A percentile compares a stretch with the other conserved stretches of the same genome.
These are phyloP conservation scores for Pao palembangensis DNA, from an alignment of 2,113 vertebrate species.

Conservation along the genomic window DNA sequence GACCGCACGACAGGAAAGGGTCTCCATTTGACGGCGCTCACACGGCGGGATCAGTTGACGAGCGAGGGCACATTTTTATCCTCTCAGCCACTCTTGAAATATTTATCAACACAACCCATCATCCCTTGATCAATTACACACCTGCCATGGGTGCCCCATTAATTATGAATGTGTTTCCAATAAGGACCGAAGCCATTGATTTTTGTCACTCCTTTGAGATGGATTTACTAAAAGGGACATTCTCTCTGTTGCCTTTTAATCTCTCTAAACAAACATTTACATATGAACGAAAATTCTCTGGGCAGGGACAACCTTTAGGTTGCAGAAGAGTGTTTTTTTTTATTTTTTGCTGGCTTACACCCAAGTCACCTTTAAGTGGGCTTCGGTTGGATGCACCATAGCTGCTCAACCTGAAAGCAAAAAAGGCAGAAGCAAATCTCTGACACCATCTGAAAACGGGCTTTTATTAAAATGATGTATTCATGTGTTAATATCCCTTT, in stretches of 20 bases:
- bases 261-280: conserved; percentile 6
- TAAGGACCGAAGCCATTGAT: conserved; percentile 71
- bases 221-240: conserved; percentile 60
- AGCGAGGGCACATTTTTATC: conserved; percentile 27
- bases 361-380: neutral
- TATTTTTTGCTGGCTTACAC: neutral
- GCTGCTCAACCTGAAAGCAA: too few species aligned
- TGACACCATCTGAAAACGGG: too few species aligned
- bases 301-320: too few species aligned
- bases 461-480: too few species aligned
- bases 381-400: neutral
- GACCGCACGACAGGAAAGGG: conserved; percentile 35
- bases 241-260: conserved; percentile 44
- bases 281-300: neutral
- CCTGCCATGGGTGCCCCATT: conserved; percentile 57
- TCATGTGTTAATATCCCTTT: too few species aligned
- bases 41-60: conserved; percentile 28
- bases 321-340: too few species aligned
- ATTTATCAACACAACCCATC: conserved; percentile 73
- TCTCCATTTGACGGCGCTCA: conserved; percentile 30
- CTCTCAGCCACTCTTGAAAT: conserved; percentile 58
- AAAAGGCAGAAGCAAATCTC: neutral
- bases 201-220: conserved; percentile 66
- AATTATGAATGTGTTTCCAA: conserved; percentile 71
- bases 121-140: conserved; percentile 70